These are phyloP conservation scores for Cladopsammia gracilis DNA, from an alignment of 64 coral and sea anemone genomes.

Conservation along the genomic window DNA sequence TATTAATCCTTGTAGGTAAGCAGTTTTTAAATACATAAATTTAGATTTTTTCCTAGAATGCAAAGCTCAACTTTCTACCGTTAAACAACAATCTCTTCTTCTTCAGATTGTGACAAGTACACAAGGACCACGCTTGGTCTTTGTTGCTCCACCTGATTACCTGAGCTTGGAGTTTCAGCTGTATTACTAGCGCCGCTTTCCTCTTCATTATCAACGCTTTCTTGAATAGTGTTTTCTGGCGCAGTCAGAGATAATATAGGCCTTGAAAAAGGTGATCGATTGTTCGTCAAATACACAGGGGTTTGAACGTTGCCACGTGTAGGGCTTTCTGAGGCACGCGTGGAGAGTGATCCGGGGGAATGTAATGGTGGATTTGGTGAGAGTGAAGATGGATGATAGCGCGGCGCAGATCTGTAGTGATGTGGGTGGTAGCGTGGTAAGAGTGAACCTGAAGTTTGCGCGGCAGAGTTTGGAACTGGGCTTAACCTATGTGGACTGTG, in stretches of 20 bases:
- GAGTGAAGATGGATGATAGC: not conserved
- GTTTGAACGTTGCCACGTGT: not conserved
- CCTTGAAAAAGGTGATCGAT: not conserved
- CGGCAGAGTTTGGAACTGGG: not conserved
- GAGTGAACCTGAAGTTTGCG: not conserved
- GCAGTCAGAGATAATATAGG: constrained; percentile 13
- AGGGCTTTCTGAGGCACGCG: not conserved
- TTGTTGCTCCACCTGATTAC: not conserved
- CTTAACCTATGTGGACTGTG: not conserved
- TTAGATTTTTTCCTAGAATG: no score
- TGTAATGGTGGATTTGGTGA: not conserved
- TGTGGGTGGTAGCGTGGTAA: not conserved
- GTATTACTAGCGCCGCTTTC: not conserved
- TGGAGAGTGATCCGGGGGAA: not conserved
- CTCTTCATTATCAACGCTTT: constrained; percentile 24
- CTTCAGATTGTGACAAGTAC: constrained; percentile 22
- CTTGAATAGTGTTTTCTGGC: constrained; percentile 36
- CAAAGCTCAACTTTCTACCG: not conserved
- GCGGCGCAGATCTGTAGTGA: not conserved
- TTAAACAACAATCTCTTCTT: constrained; percentile 43
- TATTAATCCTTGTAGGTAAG: no score
- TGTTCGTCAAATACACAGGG: constrained; percentile 1
- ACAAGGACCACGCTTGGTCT: constrained; percentile 31
- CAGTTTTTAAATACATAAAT: no score
- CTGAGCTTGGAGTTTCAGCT: not conserved